Percentiles rank a stretch among this genome's conserved stretches.
phyloP scores from a whole-genome alignment of 2,113 vertebrate genomes.

The Pachycephala philippinensis region DNA sequence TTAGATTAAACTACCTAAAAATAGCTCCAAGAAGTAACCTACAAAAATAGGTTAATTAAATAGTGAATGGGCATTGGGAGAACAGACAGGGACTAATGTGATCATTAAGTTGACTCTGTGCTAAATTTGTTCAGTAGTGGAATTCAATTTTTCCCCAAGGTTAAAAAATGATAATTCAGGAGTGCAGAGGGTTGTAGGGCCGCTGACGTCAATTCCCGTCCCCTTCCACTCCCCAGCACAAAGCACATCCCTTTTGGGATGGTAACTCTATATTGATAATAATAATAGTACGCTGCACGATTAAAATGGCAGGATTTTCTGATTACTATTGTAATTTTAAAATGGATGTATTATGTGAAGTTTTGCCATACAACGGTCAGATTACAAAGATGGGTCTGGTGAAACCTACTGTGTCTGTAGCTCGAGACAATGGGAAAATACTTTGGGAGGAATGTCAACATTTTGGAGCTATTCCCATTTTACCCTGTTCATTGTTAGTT shows the following conservation, averaged over 20 bases:
- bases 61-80: constrained; percentile 42
- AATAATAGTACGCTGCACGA: neutral
- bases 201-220: neutral
- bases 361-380: neutral
- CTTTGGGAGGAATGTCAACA: neutral
- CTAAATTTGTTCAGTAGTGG: constrained; percentile 41
- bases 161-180: constrained; percentile 24
- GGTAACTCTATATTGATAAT: neutral
- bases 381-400: neutral
- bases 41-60: constrained; percentile 69
- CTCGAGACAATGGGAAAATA: neutral
- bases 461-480: neutral
- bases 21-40: constrained; percentile 48
- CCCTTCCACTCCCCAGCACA: neutral
- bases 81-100: constrained; percentile 61
- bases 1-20: constrained; percentile 50
- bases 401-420: neutral
- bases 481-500: neutral
- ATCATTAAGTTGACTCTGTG: constrained; percentile 55
- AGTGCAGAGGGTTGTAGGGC: neutral
- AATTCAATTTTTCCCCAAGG: constrained; percentile 37
- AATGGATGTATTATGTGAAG: neutral
- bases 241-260: neutral
- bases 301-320: neutral
- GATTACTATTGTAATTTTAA: neutral